Percentiles rank a stretch among this genome's conserved stretches.
Conservation (phyloP, 2,113 vertebrate species). For the Pedetes capensis region DNA sequence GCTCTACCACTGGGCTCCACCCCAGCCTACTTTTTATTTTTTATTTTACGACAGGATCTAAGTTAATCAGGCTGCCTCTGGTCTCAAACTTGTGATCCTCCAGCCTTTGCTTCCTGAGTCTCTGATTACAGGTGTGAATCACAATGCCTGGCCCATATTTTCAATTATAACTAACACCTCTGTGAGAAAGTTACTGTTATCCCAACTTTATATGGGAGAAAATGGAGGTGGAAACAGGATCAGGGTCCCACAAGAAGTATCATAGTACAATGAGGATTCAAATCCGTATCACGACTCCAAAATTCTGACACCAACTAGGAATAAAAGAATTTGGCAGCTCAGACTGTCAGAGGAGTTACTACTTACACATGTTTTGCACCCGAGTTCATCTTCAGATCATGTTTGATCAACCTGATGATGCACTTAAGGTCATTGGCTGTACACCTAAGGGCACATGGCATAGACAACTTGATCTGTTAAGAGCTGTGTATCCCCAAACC, state of each 20-base stretch:
- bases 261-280: not conserved
- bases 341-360: not conserved
- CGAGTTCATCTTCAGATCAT: conserved; percentile 97
- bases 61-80: too few relatives aligned
- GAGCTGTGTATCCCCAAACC: not conserved
- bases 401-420: conserved; percentile 95
- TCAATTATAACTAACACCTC: not conserved
- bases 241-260: not conserved
- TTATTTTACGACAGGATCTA: too few relatives aligned
- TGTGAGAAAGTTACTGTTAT: not conserved
- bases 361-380: conserved; percentile 99
- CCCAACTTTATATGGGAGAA: not conserved
- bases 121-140: too few relatives aligned
- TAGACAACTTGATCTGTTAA: not conserved
- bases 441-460: conserved; percentile 84
- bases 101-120: too few relatives aligned
- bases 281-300: not conserved
- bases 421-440: conserved; percentile 97
- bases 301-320: not conserved
- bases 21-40: too few relatives aligned
- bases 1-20: too few relatives aligned
- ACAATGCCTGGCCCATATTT: too few relatives aligned
- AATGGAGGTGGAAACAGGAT: not conserved
- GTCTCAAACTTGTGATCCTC: too few relatives aligned
- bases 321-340: not conserved